These are phyloP conservation scores for Mesorhabditis spiculigera DNA, from an alignment of 2,888 invertebrate genomes.

Conservation along the genomic window DNA sequence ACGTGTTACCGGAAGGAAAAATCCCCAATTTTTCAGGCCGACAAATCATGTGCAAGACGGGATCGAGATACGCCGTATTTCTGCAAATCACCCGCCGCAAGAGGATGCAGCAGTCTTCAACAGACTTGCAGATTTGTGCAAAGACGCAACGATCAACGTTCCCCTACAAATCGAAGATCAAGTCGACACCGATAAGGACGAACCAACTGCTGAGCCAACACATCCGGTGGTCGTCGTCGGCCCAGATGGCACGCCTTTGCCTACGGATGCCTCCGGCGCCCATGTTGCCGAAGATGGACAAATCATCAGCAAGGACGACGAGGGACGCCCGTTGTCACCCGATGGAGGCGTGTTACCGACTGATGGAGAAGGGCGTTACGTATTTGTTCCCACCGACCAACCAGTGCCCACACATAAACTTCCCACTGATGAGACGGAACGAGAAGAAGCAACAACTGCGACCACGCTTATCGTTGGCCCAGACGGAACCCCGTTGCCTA, in stretches of 20 bases:
- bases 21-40: too few species aligned
- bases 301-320: slow-evolving; percentile 17
- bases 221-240: neutral
- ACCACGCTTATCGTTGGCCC: slow-evolving; percentile 19
- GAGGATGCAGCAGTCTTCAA: too few species aligned
- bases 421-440: slow-evolving; percentile 17
- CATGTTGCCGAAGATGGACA: slow-evolving; percentile 28
- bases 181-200: slow-evolving; percentile 18
- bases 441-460: slow-evolving; percentile 27
- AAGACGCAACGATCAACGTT: too few species aligned
- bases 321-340: slow-evolving; percentile 29
- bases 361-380: slow-evolving; percentile 10
- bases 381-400: slow-evolving; percentile 13
- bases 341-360: slow-evolving; percentile 36
- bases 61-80: too few species aligned
- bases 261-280: slow-evolving; percentile 18
- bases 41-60: too few species aligned
- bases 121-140: too few species aligned
- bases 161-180: too few species aligned
- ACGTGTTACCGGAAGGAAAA: too few species aligned
- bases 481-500: slow-evolving; percentile 24
- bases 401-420: neutral
- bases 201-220: slow-evolving; percentile 9
- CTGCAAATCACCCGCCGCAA: too few species aligned
- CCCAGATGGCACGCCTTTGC: slow-evolving; percentile 22